These are phyloP conservation scores for Zele albiditarsus DNA, from an alignment of 2,888 invertebrate genomes.

Conservation along the genomic window DNA sequence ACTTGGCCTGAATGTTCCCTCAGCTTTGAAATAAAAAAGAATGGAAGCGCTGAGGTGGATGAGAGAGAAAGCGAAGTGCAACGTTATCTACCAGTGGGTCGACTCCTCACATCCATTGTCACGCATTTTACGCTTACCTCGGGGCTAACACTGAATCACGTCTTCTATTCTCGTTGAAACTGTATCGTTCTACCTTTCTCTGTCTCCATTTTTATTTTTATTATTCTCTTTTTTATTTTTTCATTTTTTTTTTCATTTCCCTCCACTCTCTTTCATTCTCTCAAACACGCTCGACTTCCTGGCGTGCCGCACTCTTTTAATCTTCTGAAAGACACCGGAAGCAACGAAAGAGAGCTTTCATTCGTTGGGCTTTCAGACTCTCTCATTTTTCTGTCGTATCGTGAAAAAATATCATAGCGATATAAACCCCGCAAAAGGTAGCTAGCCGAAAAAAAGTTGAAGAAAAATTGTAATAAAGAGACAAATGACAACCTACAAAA, in stretches of 20 bases:
- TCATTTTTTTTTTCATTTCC: neutral
- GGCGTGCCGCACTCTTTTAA: slow-evolving; percentile 36
- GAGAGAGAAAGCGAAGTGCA: slow-evolving; percentile 36
- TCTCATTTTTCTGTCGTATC: neutral
- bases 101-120: slow-evolving; percentile 46
- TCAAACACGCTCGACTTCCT: slow-evolving; percentile 46
- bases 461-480: neutral
- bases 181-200: slow-evolving; percentile 40
- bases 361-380: slow-evolving; percentile 24
- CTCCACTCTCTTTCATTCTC: slow-evolving; percentile 31
- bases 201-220: slow-evolving; percentile 12
- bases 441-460: neutral
- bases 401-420: neutral
- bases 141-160: slow-evolving; percentile 29
- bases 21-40: slow-evolving; percentile 40
- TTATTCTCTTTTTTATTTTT: slow-evolving; percentile 14
- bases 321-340: slow-evolving; percentile 35
- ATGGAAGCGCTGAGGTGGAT: slow-evolving; percentile 38
- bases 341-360: slow-evolving; percentile 30
- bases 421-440: neutral
- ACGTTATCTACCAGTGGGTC: slow-evolving; percentile 29
- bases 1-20: slow-evolving; percentile 39
- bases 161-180: slow-evolving; percentile 37
- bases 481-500: neutral
- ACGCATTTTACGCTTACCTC: slow-evolving; percentile 46